Evolutionary conservation across 2,888 invertebrate genomes (phyloP).

Genomic region (Ypsolopha sequella): DNA sequence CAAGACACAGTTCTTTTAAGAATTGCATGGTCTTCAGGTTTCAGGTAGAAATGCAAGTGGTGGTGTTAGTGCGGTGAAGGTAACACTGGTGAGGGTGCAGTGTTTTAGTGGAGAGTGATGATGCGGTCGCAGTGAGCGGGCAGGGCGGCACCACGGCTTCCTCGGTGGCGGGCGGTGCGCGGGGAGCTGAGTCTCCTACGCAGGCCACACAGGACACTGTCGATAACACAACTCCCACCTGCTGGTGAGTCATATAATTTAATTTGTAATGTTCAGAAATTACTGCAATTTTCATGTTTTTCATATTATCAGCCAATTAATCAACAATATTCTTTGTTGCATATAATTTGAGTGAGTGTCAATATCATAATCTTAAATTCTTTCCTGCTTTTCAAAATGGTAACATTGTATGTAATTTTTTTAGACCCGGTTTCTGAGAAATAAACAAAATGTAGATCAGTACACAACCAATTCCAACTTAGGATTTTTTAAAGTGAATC

Average conservation of each 20-base stretch:
- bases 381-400: too few species aligned
- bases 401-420: too few species aligned
- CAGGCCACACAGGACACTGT: conserved; percentile 67
- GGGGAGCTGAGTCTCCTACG: conserved; percentile 70
- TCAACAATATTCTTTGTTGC: too few species aligned
- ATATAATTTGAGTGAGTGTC: too few species aligned
- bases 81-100: conserved; percentile 61
- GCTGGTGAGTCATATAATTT: conserved; percentile 41
- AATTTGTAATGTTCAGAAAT: neutral
- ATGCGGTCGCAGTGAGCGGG: conserved; percentile 71
- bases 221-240: conserved; percentile 65
- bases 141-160: conserved; percentile 64
- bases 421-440: too few species aligned
- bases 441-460: too few species aligned
- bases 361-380: too few species aligned
- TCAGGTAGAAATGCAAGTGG: conserved; percentile 60
- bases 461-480: too few species aligned
- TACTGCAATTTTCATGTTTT: neutral
- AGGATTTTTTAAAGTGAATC: too few species aligned
- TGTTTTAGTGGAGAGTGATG: conserved; percentile 41
- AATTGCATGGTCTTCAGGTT: conserved; percentile 28
- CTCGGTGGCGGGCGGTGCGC: conserved; percentile 65
- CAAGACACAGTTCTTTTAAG: too few species aligned
- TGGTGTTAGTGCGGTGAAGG: conserved; percentile 63
- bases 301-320: neutral